Percentiles rank a stretch among this genome's conserved stretches.
phyloP scores from a whole-genome alignment of 1,140 invertebrate genomes.

The Drosophila punjabiensis region DNA sequence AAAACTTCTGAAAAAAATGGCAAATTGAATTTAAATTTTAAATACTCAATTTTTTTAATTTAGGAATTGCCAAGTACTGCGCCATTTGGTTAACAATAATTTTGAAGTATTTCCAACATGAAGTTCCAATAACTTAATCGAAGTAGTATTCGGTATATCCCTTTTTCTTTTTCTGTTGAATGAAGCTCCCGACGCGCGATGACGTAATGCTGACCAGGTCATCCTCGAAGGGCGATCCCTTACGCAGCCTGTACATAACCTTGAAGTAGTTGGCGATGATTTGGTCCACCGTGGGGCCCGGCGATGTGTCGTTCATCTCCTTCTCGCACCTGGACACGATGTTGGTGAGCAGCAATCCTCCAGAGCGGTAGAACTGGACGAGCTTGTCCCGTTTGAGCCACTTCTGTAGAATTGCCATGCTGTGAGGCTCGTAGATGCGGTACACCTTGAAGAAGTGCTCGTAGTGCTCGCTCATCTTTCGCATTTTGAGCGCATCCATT shows the following conservation, averaged over 20 bases:
- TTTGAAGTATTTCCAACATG: background rate
- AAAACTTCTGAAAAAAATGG: background rate
- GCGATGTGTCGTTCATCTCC: conserved; percentile 34
- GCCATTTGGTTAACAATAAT: background rate
- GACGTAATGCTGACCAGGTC: conserved; percentile 20
- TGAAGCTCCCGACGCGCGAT: background rate
- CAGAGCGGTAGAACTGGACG: conserved; percentile 61
- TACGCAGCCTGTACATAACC: conserved; percentile 47
- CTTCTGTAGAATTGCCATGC: conserved; percentile 34
- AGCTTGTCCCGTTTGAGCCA: conserved; percentile 64
- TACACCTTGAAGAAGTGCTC: conserved; percentile 66
- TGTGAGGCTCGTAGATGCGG: conserved; percentile 53
- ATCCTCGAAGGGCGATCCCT: conserved; percentile 3
- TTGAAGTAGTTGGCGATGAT: conserved; percentile 71
- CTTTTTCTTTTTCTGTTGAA: background rate
- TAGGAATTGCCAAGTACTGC: background rate
- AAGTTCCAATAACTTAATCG: conserved; percentile 1
- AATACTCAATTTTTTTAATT: background rate
- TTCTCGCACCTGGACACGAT: conserved; percentile 48
- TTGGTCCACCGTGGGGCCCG: conserved; percentile 34
- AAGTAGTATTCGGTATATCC: conserved; percentile 13
- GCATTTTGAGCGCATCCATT: conserved; percentile 43
- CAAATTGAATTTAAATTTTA: background rate
- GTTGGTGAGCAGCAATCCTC: conserved; percentile 64
- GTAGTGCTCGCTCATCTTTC: conserved; percentile 40